Base-by-base conservation (phyloP, 2,113 vertebrate genomes). In the Laterallus jamaicensis region DNA sequence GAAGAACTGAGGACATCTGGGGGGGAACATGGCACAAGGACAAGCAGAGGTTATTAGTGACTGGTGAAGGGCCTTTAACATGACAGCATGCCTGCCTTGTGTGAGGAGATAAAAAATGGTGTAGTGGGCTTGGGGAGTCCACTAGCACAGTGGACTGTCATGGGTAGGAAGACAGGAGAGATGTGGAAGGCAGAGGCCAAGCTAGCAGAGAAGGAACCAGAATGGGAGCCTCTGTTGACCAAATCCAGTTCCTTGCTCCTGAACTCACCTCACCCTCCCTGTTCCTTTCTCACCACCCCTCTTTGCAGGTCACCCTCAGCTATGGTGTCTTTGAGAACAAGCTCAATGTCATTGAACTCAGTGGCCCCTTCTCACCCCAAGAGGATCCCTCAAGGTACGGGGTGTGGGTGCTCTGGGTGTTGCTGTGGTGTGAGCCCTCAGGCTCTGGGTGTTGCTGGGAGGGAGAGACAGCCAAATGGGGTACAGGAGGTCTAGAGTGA, bases 321-420 rank as follows among this genome's bases (percentile, higher is more conserved):
- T 99, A 99, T 0, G 99, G 99, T 29, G 92, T 98, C 91, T 98
- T 99, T 94, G 99, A 99, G 92, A 98, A 99, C 94, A 99, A 99
- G 80, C 98, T 99, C 93, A 99, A 99, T 39, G 98, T 98, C 76
- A 98, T 99, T 54, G 96, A 98, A 71, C 96, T 99, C 50, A 98
- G 96, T 0, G 99, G 99, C 44, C 97, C 98, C 24, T 99, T 99
- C 97, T 98, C 98, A 0, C 95, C 90, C 2, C 96, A 98, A 37
- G 98, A 99, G 15, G 99, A 99, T 88, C 99, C 99, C 9, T 99
- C 99, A 94, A 98, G 98, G 98, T 98, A 62, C 7, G 28, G 54
- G 52, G 9, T 32, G 6, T 6, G 81, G 63, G 31, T 47, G n/a
- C 52, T 86, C n/a, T 59, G 73, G 47, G 28, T 39, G 31, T 24